Evolutionary conservation across 2,888 invertebrate species (phyloP).

Genomic region (Aradus depressus): DNA sequence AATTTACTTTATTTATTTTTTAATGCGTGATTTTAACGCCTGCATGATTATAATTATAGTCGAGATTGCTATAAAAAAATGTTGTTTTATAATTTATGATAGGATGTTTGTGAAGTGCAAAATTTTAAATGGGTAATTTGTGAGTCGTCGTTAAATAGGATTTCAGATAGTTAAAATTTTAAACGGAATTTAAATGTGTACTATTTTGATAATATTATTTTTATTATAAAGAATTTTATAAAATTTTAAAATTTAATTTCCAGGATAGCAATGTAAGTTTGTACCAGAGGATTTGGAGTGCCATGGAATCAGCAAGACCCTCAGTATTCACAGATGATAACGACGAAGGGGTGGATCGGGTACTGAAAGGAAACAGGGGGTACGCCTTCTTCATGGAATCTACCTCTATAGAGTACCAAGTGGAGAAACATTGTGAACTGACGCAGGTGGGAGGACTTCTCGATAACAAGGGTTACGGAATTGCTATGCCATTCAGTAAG

Average conservation of each 20-base stretch:
- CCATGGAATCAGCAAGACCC: slow-evolving; percentile 76
- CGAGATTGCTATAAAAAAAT: too few species aligned
- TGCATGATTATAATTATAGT: too few species aligned
- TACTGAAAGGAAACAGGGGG: slow-evolving; percentile 55
- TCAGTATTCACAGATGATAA: slow-evolving; percentile 73
- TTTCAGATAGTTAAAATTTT: too few species aligned
- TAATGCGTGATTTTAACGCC: too few species aligned
- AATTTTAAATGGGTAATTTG: too few species aligned
- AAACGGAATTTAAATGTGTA: too few species aligned
- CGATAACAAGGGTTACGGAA: slow-evolving; percentile 87
- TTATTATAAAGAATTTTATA: slow-evolving; percentile 26
- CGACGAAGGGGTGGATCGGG: slow-evolving; percentile 76
- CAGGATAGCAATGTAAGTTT: slow-evolving; percentile 79
- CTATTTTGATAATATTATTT: neutral
- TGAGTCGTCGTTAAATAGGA: too few species aligned
- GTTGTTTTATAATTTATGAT: too few species aligned
- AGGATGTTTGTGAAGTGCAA: too few species aligned
- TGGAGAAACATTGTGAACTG: slow-evolving; percentile 66
- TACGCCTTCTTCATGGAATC: slow-evolving; percentile 98
- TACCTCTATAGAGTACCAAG: slow-evolving; percentile 82
- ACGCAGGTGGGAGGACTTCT: slow-evolving; percentile 69
- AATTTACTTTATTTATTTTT: too few species aligned
- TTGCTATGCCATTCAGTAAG: slow-evolving; percentile 82
- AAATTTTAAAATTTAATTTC: slow-evolving; percentile 29
- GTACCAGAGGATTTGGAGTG: slow-evolving; percentile 85